These are phyloP conservation scores for Myotis yumanensis DNA, from an alignment of 2,113 vertebrate species.

Conservation along the genomic window DNA sequence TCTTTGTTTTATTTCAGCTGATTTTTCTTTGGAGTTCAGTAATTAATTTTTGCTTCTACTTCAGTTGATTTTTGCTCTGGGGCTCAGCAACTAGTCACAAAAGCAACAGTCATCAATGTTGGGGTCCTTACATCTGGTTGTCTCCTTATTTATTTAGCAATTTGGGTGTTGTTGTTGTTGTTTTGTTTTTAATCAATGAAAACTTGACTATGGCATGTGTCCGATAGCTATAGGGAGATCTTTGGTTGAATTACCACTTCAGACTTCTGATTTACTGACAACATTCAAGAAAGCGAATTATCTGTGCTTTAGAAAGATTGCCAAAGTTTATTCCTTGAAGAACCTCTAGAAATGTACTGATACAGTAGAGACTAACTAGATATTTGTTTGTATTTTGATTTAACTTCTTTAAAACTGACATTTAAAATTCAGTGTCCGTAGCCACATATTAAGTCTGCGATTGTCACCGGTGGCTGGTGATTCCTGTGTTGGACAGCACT, in stretches of 20 bases:
- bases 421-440: not conserved
- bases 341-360: not conserved
- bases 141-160: not conserved
- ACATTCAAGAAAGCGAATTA: not conserved
- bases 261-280: not conserved
- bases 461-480: not conserved
- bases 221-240: not conserved
- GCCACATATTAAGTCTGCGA: not conserved
- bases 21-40: not conserved
- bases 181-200: not conserved
- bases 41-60: not conserved
- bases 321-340: not conserved
- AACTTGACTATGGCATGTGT: not conserved
- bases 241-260: not conserved
- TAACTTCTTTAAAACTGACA: slow-evolving; percentile 1
- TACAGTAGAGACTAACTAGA: not conserved
- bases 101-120: not conserved
- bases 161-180: not conserved
- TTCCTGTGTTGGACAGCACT: not conserved
- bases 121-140: not conserved
- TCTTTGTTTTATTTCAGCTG: not conserved
- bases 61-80: not conserved
- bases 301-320: not conserved
- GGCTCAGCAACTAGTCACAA: not conserved
- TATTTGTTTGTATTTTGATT: not conserved